Conservation (phyloP, 2,888 invertebrate genomes). For the Prosopocoilus inquinatus region DNA sequence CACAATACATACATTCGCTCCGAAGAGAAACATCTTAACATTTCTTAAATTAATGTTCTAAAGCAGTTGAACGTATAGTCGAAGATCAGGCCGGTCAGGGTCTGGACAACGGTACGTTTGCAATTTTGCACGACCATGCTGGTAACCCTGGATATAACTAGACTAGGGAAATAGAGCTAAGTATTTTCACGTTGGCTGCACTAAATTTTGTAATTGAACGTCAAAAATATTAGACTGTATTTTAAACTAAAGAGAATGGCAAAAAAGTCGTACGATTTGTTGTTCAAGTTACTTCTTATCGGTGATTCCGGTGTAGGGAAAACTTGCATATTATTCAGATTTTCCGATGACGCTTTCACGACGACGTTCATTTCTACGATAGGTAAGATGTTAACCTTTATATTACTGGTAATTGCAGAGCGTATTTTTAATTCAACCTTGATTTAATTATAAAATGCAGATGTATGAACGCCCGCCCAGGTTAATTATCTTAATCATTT, state of each 20-base stretch:
- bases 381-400: slow-evolving; percentile 65
- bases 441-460: slow-evolving; percentile 3
- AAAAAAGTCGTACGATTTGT: slow-evolving; percentile 91
- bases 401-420: slow-evolving; percentile 2
- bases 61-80: too few species aligned
- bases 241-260: slow-evolving; percentile 62
- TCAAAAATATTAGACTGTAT: slow-evolving; percentile 21
- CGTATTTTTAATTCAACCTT: slow-evolving; percentile 5
- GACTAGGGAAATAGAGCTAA: too few species aligned
- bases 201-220: slow-evolving; percentile 22
- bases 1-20: too few species aligned
- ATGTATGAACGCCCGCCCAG: neutral
- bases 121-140: too few species aligned
- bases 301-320: slow-evolving; percentile 95
- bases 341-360: slow-evolving; percentile 93
- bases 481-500: neutral
- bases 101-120: too few species aligned
- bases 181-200: slow-evolving; percentile 7
- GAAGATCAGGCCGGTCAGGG: too few species aligned
- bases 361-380: slow-evolving; percentile 95
- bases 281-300: slow-evolving; percentile 88
- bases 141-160: too few species aligned
- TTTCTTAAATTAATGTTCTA: too few species aligned
- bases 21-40: too few species aligned
- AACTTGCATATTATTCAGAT: slow-evolving; percentile 90